Conservation (phyloP, 2,888 invertebrate genomes). For the Stegana nigrithorax region DNA sequence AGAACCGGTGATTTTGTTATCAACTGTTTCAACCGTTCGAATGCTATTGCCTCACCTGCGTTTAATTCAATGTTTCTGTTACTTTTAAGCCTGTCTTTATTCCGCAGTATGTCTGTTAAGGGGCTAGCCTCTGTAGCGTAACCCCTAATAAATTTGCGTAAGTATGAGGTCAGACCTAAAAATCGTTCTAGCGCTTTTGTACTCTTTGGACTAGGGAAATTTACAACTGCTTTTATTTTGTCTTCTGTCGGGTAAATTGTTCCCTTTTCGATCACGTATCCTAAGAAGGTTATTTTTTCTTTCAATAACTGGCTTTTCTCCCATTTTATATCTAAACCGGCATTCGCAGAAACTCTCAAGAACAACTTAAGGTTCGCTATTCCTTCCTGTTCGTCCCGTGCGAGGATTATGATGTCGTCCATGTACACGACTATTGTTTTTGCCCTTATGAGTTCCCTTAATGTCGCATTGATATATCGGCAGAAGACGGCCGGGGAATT, state of each 20-base stretch:
- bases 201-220: constrained; percentile 27
- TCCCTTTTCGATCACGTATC: constrained; percentile 30
- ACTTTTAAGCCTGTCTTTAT: too few species aligned
- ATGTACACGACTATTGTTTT: constrained; percentile 1
- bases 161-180: constrained; percentile 33
- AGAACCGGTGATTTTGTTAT: constrained; percentile 32
- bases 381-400: neutral
- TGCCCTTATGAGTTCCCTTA: constrained; percentile 1
- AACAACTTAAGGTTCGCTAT: constrained; percentile 13
- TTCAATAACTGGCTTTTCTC: constrained; percentile 30
- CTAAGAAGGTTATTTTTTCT: constrained; percentile 29
- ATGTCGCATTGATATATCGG: constrained; percentile 18
- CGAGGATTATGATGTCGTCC: constrained; percentile 1
- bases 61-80: constrained; percentile 25
- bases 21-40: constrained; percentile 24
- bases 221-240: constrained; percentile 26
- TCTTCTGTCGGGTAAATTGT: constrained; percentile 27
- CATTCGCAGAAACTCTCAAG: constrained; percentile 14
- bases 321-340: constrained; percentile 30
- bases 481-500: constrained; percentile 22
- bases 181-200: constrained; percentile 32
- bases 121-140: too few species aligned
- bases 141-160: too few species aligned
- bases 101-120: neutral
- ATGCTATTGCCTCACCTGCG: constrained; percentile 23